These are phyloP conservation scores for Catamblyrhynchus diadema DNA, from an alignment of 2,797 vertebrate genomes.

Conservation along the genomic window DNA sequence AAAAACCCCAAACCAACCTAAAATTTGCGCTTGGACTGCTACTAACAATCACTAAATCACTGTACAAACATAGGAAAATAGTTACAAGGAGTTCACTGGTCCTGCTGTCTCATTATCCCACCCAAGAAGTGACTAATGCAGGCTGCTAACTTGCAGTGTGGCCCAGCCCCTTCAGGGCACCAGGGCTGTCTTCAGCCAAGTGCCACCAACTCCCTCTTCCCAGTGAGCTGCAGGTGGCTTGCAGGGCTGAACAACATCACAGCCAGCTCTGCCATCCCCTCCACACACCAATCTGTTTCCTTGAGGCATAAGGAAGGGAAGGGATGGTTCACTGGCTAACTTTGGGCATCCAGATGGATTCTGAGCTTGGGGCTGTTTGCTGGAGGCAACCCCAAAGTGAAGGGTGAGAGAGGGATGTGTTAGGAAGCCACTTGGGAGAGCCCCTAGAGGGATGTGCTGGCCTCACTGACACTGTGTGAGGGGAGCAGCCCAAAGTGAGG, in stretches of 20 bases:
- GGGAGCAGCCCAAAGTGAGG: fast-evolving
- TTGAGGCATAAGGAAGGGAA: not conserved
- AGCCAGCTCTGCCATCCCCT: not conserved
- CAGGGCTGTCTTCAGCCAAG: not conserved
- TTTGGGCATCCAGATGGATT: not conserved
- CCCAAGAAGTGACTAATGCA: not conserved
- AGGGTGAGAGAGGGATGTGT: fast-evolving
- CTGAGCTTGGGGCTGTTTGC: not conserved
- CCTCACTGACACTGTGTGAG: not conserved
- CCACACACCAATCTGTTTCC: fast-evolving
- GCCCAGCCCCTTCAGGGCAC: not conserved
- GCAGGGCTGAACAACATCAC: not conserved
- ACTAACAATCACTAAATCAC: slow-evolving; percentile 1
- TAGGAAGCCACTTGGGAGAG: not conserved
- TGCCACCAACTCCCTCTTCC: fast-evolving
- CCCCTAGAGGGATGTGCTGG: not conserved
- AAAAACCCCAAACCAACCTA: not conserved
- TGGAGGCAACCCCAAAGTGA: not conserved
- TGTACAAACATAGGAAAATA: not conserved
- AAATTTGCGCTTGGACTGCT: not conserved
- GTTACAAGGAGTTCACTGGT: not conserved
- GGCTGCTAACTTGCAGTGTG: not conserved
- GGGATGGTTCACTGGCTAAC: not conserved
- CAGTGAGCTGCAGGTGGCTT: not conserved
- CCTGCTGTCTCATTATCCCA: not conserved